Evolutionary conservation across 2,797 vertebrate genomes (phyloP), one percentile per base, ranked within the genome.

Genomic region (Acomys russatus): DNA sequence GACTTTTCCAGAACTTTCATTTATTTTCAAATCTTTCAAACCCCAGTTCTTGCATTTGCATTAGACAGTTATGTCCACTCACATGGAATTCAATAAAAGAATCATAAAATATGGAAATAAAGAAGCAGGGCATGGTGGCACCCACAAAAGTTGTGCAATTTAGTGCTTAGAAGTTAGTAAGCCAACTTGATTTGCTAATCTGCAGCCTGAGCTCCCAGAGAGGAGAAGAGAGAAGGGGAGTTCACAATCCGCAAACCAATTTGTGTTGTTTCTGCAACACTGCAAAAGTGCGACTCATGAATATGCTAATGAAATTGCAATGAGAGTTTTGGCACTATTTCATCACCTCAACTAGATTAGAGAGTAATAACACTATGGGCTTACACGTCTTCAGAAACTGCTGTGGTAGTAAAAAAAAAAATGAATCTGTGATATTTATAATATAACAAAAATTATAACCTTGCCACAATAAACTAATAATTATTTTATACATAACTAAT

Each of bases 251-350:
- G 97, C 98, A 98, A 98, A 98, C 98, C 98, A 99, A 98, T 99
- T 98, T 99, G 98, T 98, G 98, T 98, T 98, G 98, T 99, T 99
- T 98, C 98, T 99, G 98, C 98, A 99, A 98, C 98, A 98, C 98
- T 98, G 98, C 98, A 98, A 98, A 98, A 98, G 98, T 98, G 90
- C 25, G 22, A 96, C 97, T 98, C 98, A 99, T 99, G 98, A 98
- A 99, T 99, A 98, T 98, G 98, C 96, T 99, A 97, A 99, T 99
- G 98, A 98, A 98, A 98, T 98, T 98, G 98, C 98, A 98, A 97
- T 96, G 98, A 98, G 98, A 97, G 95, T 98, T 98, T 98, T 98
- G 98, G 98, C 98, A 98, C 97, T 92, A 22, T 98, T 98, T 98
- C 98, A 99, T 98, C 98, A 97, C 97, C 94, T 98, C 97, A 88